Conservation (phyloP, 2,113 vertebrate species). For the Leptocoma aspasia region DNA sequence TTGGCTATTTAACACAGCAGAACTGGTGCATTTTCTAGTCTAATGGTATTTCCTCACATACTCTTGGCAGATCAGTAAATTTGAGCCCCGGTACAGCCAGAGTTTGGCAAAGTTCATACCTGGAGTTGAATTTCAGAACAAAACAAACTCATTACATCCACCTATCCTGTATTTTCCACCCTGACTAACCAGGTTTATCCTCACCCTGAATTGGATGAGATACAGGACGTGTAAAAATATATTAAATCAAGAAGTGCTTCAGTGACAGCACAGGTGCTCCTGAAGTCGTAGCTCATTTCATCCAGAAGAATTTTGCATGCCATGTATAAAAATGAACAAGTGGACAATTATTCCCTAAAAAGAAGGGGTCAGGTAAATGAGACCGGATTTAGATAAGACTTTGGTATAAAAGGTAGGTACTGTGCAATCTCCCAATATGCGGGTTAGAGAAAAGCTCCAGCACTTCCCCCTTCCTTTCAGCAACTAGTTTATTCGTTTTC, state of each 20-base stretch:
- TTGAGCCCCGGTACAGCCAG: not conserved
- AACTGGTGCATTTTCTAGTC: not conserved
- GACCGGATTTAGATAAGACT: not conserved
- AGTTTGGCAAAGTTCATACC: not conserved
- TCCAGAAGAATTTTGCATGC: not conserved
- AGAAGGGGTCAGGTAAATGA: not conserved
- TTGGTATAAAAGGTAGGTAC: not conserved
- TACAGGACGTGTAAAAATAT: not conserved
- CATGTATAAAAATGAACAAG: not conserved
- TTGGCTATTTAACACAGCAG: not conserved
- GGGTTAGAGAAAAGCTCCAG: not conserved
- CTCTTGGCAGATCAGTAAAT: not conserved
- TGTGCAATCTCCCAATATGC: not conserved
- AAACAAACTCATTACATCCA: not conserved
- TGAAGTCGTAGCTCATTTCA: rapidly evolving
- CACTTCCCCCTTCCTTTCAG: not conserved
- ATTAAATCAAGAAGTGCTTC: not conserved
- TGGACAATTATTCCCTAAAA: not conserved
- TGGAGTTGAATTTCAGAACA: not conserved
- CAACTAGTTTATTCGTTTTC: not conserved
- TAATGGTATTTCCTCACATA: not conserved
- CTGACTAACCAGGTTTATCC: not conserved
- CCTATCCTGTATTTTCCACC: not conserved
- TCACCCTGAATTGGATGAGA: not conserved
- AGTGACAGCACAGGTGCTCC: not conserved